These are phyloP conservation scores for Fulmarus glacialis DNA, from an alignment of 2,113 vertebrate species.

Conservation along the genomic window DNA sequence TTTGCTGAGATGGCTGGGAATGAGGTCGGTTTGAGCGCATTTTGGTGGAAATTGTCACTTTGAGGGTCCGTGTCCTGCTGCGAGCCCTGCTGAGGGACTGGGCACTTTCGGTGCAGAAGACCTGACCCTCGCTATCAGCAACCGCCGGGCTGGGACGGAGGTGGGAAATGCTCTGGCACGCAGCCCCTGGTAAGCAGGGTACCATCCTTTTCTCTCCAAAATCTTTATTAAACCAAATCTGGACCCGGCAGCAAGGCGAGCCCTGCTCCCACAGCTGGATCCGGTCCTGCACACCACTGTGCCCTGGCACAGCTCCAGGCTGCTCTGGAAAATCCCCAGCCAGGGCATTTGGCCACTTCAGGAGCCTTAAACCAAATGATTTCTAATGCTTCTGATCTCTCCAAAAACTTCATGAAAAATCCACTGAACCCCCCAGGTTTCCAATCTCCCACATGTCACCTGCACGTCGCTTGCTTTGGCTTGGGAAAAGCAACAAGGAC, in stretches of 20 bases:
- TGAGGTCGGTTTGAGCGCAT: neutral
- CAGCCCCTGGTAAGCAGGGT: neutral
- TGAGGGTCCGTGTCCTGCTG: neutral
- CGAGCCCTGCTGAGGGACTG: neutral
- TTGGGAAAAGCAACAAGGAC: neutral
- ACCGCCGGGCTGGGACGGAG: fast-evolving
- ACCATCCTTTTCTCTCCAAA: neutral
- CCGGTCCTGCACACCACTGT: fast-evolving
- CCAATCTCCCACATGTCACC: neutral
- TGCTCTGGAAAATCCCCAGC: neutral
- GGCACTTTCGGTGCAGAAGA: fast-evolving
- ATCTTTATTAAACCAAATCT: neutral
- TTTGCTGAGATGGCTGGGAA: neutral
- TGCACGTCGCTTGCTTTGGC: fast-evolving
- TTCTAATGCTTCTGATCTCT: neutral
- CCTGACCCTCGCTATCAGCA: neutral
- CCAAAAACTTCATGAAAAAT: neutral
- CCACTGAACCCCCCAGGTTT: neutral
- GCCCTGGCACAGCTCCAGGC: neutral
- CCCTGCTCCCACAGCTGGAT: neutral
- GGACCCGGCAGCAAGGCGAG: no score
- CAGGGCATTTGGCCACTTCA: neutral
- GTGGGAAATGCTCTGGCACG: neutral
- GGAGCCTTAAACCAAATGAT: neutral
- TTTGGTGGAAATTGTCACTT: neutral